Evolutionary conservation across 2,113 vertebrate species (phyloP).

Genomic region (Sciurus niger): DNA sequence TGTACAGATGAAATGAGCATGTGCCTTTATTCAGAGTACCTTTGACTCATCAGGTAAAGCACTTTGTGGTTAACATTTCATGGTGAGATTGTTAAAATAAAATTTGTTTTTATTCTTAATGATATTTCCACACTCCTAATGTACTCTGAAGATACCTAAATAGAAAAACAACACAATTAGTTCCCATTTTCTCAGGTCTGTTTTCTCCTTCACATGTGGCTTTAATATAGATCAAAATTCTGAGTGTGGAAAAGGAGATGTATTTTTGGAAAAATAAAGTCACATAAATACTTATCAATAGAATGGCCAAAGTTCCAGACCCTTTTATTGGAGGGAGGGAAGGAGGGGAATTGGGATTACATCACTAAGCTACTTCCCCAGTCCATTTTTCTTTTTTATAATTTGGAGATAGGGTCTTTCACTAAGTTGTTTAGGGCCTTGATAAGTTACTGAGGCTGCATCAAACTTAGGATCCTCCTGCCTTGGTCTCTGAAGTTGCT

Average conservation of each 20-base stretch:
- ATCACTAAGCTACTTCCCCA: no score
- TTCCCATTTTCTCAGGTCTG: neutral
- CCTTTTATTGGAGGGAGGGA: no score
- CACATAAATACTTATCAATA: neutral
- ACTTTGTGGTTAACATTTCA: constrained; percentile 20
- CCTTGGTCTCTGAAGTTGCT: no score
- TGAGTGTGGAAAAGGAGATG: neutral
- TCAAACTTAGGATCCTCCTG: no score
- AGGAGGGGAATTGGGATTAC: no score
- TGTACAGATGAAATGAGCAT: constrained; percentile 29
- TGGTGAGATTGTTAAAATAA: constrained; percentile 45
- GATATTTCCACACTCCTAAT: neutral
- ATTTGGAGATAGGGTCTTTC: no score
- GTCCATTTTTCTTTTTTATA: no score
- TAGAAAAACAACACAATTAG: neutral
- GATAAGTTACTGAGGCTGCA: no score
- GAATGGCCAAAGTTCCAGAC: neutral
- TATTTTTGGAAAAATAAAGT: neutral
- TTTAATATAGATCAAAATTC: constrained; percentile 30
- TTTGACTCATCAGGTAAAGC: constrained; percentile 71
- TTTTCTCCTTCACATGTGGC: neutral
- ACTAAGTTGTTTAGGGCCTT: no score
- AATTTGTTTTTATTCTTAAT: constrained; percentile 69
- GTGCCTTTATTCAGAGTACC: constrained; percentile 67
- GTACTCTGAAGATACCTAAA: neutral